Percentiles rank a stretch among this genome's conserved stretches.
These are phyloP conservation scores for Perccottus glenii DNA, from an alignment of 2,113 vertebrate species.

Conservation along the genomic window DNA sequence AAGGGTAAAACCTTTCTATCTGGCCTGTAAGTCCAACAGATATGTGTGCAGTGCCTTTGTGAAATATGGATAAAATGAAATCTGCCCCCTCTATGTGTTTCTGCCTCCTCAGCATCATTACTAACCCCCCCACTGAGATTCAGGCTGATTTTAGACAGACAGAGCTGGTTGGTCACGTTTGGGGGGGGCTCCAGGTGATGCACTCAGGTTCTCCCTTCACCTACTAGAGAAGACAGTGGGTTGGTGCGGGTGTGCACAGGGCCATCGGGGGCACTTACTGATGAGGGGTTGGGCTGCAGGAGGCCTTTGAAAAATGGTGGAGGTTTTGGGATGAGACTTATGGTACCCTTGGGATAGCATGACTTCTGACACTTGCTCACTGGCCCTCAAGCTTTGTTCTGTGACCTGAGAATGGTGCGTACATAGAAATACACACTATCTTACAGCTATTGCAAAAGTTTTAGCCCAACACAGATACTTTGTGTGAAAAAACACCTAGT, in stretches of 20 bases:
- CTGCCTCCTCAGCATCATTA: conserved; percentile 65
- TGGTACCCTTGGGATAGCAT: conserved; percentile 62
- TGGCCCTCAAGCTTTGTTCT: conserved; percentile 64
- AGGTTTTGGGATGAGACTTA: conserved; percentile 68
- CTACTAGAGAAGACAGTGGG: conserved; percentile 37
- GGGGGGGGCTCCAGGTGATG: conserved; percentile 63
- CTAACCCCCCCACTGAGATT: conserved; percentile 43
- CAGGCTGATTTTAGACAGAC: conserved; percentile 47
- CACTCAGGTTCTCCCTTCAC: conserved; percentile 48
- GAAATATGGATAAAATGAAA: conserved; percentile 55
- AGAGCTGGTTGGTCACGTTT: conserved; percentile 37
- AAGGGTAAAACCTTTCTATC: conserved; percentile 44
- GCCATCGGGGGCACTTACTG: conserved; percentile 59
- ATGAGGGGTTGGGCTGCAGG: conserved; percentile 68
- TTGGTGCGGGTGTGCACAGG: conserved; percentile 42
- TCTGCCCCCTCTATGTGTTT: conserved; percentile 49
- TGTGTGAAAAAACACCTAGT: background rate
- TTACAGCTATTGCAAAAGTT: conserved; percentile 43
- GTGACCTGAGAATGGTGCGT: conserved; percentile 51
- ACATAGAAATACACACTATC: conserved; percentile 30
- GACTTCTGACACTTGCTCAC: conserved; percentile 64
- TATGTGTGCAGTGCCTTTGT: conserved; percentile 45
- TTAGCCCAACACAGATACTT: conserved; percentile 15
- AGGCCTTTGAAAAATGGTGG: conserved; percentile 72
- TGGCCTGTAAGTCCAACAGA: conserved; percentile 32